Conservation (phyloP, 2,797 vertebrate genomes). For the Phylloscopus collybita region DNA sequence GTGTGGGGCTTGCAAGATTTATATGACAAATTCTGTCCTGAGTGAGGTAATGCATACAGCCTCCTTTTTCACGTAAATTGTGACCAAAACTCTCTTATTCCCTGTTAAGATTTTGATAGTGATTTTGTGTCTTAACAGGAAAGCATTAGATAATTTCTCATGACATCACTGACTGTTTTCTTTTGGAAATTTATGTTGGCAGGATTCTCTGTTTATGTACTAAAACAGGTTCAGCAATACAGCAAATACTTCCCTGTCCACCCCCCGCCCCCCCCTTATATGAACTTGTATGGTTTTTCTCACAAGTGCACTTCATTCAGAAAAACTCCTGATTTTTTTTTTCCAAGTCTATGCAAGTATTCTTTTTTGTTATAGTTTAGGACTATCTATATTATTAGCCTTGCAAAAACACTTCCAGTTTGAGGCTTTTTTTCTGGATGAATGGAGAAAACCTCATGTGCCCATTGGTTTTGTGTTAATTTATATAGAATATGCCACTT, state of each 20-base stretch:
- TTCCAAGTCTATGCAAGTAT: not conserved
- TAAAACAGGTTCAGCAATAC: not conserved
- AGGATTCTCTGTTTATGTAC: not conserved
- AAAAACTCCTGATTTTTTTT: not conserved
- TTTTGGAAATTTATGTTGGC: not conserved
- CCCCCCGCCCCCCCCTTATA: not conserved
- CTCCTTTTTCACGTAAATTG: not conserved
- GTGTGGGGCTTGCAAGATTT: not conserved
- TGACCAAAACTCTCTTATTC: not conserved
- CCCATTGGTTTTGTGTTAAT: not conserved
- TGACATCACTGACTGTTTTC: not conserved
- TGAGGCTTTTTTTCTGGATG: not conserved
- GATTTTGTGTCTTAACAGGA: not conserved
- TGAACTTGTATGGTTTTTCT: not conserved
- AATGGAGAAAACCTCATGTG: not conserved
- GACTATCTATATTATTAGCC: not conserved
- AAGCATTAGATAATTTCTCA: not conserved
- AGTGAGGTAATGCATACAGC: not conserved
- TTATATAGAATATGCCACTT: not conserved
- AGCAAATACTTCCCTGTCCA: not conserved
- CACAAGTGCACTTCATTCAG: not conserved
- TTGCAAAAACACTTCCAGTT: not conserved
- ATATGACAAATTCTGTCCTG: not conserved
- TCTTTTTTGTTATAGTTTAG: accelerated
- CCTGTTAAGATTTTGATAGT: not conserved